Conservation (phyloP, 2,113 vertebrate genomes). For the Psammodynastes pulverulentus region DNA sequence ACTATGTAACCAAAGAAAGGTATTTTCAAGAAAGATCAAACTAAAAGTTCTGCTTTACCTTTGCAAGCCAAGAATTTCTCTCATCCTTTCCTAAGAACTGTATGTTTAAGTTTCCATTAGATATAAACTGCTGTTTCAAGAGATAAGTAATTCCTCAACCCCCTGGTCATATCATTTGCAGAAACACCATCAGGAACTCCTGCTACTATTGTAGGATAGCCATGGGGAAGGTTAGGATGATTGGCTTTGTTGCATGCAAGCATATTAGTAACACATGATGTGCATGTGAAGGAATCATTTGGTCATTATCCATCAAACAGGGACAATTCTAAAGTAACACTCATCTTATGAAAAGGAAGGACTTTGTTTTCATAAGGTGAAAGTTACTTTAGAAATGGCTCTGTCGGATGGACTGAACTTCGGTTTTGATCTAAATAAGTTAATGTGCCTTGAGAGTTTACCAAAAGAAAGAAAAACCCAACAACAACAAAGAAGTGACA, state of each 20-base stretch:
- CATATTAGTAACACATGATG: constrained; percentile 13
- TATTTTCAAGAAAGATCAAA: not conserved
- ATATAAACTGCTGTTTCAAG: not conserved
- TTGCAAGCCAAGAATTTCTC: not conserved
- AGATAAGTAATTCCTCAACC: fast-evolving
- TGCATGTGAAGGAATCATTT: constrained; percentile 32
- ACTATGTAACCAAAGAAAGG: not conserved
- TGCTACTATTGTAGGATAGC: fast-evolving
- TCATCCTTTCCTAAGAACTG: fast-evolving
- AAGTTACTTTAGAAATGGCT: constrained; percentile 7
- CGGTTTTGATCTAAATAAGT: constrained; percentile 29
- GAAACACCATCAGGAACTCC: not conserved
- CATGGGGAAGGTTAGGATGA: fast-evolving
- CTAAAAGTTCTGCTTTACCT: not conserved
- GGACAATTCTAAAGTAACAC: not conserved
- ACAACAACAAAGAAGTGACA: not conserved
- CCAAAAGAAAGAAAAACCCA: not conserved
- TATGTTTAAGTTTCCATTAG: not conserved
- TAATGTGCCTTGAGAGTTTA: constrained; percentile 10
- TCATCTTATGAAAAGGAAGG: not conserved
- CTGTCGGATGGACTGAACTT: constrained; percentile 12
- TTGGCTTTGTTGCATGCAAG: not conserved
- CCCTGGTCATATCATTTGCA: not conserved
- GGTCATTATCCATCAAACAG: constrained; percentile 7
- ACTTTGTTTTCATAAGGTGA: constrained; percentile 9